Evolutionary conservation across 2,888 invertebrate genomes (phyloP).

Genomic region (Rotaria socialis): DNA sequence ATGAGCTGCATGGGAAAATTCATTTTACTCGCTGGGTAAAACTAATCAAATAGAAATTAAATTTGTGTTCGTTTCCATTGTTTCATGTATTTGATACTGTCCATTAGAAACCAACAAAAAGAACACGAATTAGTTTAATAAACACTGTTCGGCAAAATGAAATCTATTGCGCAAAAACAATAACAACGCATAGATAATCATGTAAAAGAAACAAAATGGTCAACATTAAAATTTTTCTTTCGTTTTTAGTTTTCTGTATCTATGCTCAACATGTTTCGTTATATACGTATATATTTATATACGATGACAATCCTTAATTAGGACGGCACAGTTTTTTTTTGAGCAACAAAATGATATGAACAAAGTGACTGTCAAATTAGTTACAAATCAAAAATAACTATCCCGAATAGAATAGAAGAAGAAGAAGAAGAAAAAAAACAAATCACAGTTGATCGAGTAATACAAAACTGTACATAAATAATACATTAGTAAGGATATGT

Average conservation of each 20-base stretch:
- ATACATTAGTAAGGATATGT: not conserved
- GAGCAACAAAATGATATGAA: too few relatives aligned
- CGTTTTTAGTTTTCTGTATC: not conserved
- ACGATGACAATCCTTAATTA: too few relatives aligned
- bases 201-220: not conserved
- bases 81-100: not conserved
- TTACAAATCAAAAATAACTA: too few relatives aligned
- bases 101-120: not conserved
- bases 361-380: too few relatives aligned
- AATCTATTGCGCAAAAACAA: not conserved
- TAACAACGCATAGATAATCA: not conserved
- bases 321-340: too few relatives aligned
- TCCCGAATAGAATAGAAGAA: too few relatives aligned
- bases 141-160: conserved; percentile 12
- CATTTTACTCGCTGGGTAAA: too few relatives aligned
- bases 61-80: not conserved
- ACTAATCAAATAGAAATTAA: not conserved
- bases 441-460: not conserved
- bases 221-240: not conserved
- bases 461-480: not conserved
- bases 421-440: not conserved
- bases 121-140: not conserved
- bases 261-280: not conserved
- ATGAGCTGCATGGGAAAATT: too few relatives aligned
- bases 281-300: too few relatives aligned